Evolutionary conservation across 2,888 invertebrate genomes (phyloP).

Genomic region (Biston betularia): DNA sequence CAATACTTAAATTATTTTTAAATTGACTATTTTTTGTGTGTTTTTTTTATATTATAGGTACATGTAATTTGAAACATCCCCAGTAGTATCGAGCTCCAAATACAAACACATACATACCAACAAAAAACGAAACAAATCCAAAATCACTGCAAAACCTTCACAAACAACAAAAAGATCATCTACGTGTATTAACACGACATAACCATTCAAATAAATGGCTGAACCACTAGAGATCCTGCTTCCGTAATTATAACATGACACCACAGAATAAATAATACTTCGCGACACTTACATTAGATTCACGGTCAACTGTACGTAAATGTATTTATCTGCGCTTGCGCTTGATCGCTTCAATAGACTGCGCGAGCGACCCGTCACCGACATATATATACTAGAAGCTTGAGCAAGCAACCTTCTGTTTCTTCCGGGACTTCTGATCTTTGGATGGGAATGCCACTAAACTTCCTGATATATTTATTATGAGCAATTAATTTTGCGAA

Average conservation of each 20-base stretch:
- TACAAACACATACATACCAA: neutral
- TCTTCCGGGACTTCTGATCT: constrained; percentile 72
- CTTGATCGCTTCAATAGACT: constrained; percentile 49
- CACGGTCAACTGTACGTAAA: constrained; percentile 26
- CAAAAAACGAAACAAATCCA: constrained; percentile 11
- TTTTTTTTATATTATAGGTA: too few species aligned
- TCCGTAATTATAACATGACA: constrained; percentile 8
- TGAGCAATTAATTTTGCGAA: constrained; percentile 37
- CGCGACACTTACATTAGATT: constrained; percentile 28
- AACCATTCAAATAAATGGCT: constrained; percentile 7
- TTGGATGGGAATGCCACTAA: constrained; percentile 46
- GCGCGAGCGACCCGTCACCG: constrained; percentile 67
- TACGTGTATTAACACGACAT: constrained; percentile 10
- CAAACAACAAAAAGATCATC: constrained; percentile 8
- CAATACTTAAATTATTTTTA: too few species aligned
- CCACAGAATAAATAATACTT: neutral
- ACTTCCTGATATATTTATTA: constrained; percentile 32
- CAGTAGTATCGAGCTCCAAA: neutral
- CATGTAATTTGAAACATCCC: too few species aligned
- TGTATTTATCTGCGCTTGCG: neutral
- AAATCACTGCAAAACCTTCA: constrained; percentile 11
- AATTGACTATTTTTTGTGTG: too few species aligned
- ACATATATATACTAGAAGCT: constrained; percentile 68
- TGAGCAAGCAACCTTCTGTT: constrained; percentile 69
- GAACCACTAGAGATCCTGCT: constrained; percentile 12